A percentile compares a stretch with the other conserved stretches of the same genome.
phyloP scores from a whole-genome alignment of 1,140 invertebrate species.

The Probaryconus sp. region DNA sequence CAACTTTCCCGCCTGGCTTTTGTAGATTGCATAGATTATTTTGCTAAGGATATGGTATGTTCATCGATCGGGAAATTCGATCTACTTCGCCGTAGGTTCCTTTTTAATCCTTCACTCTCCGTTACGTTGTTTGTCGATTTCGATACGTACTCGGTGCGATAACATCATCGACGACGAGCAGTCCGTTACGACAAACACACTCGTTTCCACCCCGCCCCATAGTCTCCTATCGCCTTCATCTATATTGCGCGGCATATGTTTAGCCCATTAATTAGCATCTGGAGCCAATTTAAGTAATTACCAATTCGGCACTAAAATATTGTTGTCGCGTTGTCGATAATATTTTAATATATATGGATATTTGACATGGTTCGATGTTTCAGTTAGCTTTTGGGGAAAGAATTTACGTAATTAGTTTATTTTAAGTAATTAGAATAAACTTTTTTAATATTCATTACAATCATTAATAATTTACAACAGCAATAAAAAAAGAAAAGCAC shows the following conservation, averaged over 20 bases:
- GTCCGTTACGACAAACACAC: slow-evolving; percentile 75
- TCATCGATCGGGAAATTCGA: slow-evolving; percentile 62
- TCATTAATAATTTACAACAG: too few species aligned
- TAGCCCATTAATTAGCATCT: slow-evolving; percentile 77
- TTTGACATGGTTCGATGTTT: slow-evolving; percentile 29
- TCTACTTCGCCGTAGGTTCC: slow-evolving; percentile 25
- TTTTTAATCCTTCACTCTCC: too few species aligned
- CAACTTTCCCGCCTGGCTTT: slow-evolving; percentile 38
- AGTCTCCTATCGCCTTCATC: slow-evolving; percentile 68
- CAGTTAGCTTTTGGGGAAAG: not conserved
- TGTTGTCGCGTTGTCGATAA: slow-evolving; percentile 40
- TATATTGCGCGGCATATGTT: slow-evolving; percentile 72
- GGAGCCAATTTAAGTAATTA: slow-evolving; percentile 75
- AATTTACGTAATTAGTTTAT: too few species aligned
- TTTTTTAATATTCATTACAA: too few species aligned
- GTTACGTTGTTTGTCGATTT: slow-evolving; percentile 8
- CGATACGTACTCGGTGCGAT: slow-evolving; percentile 46
- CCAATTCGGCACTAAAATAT: slow-evolving; percentile 74
- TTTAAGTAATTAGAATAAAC: too few species aligned
- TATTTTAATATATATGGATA: slow-evolving; percentile 46
- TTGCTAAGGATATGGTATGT: slow-evolving; percentile 37
- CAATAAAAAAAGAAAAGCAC: too few species aligned
- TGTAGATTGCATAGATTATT: slow-evolving; percentile 56
- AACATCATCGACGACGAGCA: slow-evolving; percentile 70
- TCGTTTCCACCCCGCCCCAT: slow-evolving; percentile 61